Evolutionary conservation across 2,113 vertebrate genomes (phyloP).

Genomic region (Lophura nycthemera): DNA sequence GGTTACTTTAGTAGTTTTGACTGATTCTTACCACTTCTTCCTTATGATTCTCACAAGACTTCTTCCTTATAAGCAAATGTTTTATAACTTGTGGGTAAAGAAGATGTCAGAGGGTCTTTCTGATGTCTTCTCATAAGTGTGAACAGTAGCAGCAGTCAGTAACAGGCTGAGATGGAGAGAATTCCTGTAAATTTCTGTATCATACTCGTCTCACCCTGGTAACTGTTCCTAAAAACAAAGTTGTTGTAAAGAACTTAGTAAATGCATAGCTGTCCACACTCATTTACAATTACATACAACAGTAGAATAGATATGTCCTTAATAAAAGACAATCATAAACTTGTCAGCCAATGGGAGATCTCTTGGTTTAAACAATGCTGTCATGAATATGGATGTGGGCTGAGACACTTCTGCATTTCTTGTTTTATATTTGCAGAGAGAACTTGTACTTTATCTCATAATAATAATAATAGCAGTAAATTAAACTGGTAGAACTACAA

Average conservation of each 20-base stretch:
- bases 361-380: neutral
- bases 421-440: neutral
- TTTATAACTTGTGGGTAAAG: neutral
- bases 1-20: neutral
- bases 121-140: neutral
- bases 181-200: neutral
- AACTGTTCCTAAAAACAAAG: neutral
- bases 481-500: neutral
- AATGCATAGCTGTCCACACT: neutral
- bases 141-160: neutral
- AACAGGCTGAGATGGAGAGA: neutral
- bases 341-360: neutral
- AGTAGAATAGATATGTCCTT: neutral
- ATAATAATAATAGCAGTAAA: neutral
- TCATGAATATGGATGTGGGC: neutral
- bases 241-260: neutral
- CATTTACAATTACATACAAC: neutral
- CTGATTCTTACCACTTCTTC: neutral
- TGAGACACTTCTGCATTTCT: neutral
- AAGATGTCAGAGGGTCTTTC: neutral
- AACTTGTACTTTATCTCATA: neutral
- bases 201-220: neutral
- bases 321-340: neutral
- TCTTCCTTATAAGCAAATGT: neutral
- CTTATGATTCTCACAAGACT: rapidly evolving